Conservation (phyloP, 2,113 vertebrate genomes). For the Sporophila hypoxantha region DNA sequence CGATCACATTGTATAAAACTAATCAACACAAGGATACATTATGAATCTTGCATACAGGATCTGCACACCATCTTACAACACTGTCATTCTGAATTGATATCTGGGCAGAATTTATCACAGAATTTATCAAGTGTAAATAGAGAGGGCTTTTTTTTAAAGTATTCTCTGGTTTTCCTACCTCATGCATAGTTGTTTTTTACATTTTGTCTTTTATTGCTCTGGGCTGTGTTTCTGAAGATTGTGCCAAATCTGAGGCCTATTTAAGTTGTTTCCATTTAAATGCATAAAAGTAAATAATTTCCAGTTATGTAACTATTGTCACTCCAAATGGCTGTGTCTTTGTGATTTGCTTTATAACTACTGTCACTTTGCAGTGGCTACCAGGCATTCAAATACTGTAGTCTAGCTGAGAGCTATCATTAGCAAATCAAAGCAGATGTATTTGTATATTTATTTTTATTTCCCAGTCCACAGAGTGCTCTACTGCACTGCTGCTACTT, state of each 20-base stretch:
- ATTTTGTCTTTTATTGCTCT: not conserved
- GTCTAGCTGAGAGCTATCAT: slow-evolving; percentile 18
- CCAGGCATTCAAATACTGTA: not conserved
- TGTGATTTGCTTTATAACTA: not conserved
- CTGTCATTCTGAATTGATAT: not conserved
- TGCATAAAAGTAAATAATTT: slow-evolving; percentile 40
- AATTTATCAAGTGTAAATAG: not conserved
- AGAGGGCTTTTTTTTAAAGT: not conserved
- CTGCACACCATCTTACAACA: not conserved
- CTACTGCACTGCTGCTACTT: not conserved
- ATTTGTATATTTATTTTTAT: not conserved
- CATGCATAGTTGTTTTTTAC: not conserved
- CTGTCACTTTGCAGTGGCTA: slow-evolving; percentile 24
- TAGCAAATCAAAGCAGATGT: slow-evolving; percentile 41
- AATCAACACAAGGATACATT: not conserved
- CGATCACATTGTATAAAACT: accelerated
- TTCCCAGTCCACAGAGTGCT: not conserved
- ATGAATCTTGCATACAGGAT: not conserved
- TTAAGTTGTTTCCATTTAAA: slow-evolving; percentile 24
- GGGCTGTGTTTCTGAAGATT: not conserved
- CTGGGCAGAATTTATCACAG: not conserved
- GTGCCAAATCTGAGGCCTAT: not conserved
- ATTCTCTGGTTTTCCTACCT: not conserved
- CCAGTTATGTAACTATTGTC: slow-evolving; percentile 31
- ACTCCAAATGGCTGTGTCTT: slow-evolving; percentile 1